Conservation (phyloP, 2,113 vertebrate genomes). For the Labeo catla region DNA sequence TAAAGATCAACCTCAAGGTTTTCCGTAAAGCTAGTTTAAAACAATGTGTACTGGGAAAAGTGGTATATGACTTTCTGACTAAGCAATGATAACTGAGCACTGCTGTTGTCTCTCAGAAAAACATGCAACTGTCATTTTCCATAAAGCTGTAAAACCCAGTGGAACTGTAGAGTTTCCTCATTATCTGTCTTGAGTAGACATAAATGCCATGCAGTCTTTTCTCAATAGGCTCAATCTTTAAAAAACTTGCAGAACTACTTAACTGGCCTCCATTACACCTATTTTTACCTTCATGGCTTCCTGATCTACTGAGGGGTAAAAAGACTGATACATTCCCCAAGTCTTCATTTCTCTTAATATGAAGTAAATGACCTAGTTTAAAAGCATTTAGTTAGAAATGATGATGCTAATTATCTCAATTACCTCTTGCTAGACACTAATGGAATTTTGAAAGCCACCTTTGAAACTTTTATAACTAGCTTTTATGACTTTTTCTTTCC, state of each 20-base stretch:
- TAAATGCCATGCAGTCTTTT: slow-evolving; percentile 73
- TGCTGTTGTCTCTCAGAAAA: background rate
- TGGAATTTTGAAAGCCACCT: slow-evolving; percentile 31
- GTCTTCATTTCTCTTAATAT: slow-evolving; percentile 15
- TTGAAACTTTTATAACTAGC: slow-evolving; percentile 22
- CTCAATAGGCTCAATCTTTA: slow-evolving; percentile 75
- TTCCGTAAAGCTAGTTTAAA: background rate
- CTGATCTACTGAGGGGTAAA: slow-evolving; percentile 59
- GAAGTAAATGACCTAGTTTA: slow-evolving; percentile 63
- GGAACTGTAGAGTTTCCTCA: slow-evolving; percentile 62
- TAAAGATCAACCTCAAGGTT: background rate
- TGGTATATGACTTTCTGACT: background rate
- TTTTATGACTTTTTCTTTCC: slow-evolving; percentile 5
- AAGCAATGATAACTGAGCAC: background rate
- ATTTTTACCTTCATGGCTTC: slow-evolving; percentile 73
- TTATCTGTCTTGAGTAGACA: slow-evolving; percentile 77
- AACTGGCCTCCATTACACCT: slow-evolving; percentile 76
- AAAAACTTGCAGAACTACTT: slow-evolving; percentile 76
- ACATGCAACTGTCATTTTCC: slow-evolving; percentile 43
- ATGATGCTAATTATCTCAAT: slow-evolving; percentile 41
- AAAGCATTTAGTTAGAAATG: slow-evolving; percentile 56
- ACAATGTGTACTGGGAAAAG: background rate
- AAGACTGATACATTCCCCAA: slow-evolving; percentile 50
- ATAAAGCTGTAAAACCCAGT: slow-evolving; percentile 54
- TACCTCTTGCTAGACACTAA: slow-evolving; percentile 40